Conservation (phyloP, 2,888 invertebrate species). For the Amiota communis region DNA sequence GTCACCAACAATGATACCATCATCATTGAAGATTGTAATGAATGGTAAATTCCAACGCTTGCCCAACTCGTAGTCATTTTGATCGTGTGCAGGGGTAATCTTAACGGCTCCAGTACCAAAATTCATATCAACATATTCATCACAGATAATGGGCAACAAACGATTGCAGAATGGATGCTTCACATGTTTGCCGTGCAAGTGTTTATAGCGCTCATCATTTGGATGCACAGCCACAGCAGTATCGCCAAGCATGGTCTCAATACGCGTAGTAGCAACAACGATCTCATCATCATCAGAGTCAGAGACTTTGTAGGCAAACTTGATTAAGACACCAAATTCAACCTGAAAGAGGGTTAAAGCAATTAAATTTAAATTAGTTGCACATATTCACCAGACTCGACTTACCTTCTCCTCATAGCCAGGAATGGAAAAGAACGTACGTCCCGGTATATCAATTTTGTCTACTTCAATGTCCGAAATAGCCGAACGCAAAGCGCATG, state of each 20-base stretch:
- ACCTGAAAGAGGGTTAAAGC: conserved; percentile 72
- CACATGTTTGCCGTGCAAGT: conserved; percentile 86
- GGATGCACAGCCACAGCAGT: conserved; percentile 99
- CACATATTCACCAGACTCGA: not conserved
- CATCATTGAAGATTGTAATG: conserved; percentile 92
- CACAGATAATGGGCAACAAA: conserved; percentile 89
- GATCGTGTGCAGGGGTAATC: conserved; percentile 98
- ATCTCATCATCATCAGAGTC: conserved; percentile 84
- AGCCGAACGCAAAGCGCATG: conserved; percentile 94
- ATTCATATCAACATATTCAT: conserved; percentile 93
- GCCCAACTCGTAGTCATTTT: conserved; percentile 96
- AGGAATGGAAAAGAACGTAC: conserved; percentile 90
- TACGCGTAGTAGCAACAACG: conserved; percentile 96
- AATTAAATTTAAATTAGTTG: conserved; percentile 6
- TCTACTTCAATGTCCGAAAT: conserved; percentile 99
- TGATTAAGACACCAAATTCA: conserved; percentile 93
- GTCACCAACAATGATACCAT: conserved; percentile 87
- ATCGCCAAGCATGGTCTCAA: conserved; percentile 99
- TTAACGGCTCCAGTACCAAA: conserved; percentile 99
- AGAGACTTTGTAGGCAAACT: conserved; percentile 90
- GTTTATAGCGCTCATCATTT: conserved; percentile 86
- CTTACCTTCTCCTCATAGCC: conserved; percentile 76
- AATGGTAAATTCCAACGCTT: conserved; percentile 89
- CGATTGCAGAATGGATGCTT: conserved; percentile 91
- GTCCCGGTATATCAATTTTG: conserved; percentile 89